A percentile compares a stretch with the other conserved stretches of the same genome.
These are phyloP conservation scores for Drosophila lini DNA, from an alignment of 1,140 invertebrate species.

Conservation along the genomic window DNA sequence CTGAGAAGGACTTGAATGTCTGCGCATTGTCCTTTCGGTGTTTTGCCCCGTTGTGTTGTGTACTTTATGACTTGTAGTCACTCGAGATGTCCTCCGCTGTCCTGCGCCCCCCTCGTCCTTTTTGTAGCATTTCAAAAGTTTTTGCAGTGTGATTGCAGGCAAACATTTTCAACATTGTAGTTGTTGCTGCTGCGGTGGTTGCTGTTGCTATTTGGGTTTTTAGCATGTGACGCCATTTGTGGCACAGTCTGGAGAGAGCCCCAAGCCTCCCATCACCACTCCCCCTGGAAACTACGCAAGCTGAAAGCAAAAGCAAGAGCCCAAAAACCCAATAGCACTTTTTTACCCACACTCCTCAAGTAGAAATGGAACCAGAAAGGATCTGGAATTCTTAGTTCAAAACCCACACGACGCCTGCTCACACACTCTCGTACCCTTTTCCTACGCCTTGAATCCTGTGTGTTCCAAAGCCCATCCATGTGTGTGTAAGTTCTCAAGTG, in stretches of 20 bases:
- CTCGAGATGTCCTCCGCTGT: conserved; percentile 37
- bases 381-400: conserved; percentile 35
- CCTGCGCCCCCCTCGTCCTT: conserved; percentile 12
- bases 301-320: conserved; percentile 33
- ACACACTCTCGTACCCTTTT: background rate
- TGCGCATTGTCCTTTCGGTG: conserved; percentile 37
- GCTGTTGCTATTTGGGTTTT: conserved; percentile 43
- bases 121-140: conserved; percentile 53
- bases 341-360: conserved; percentile 26
- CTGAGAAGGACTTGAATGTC: conserved; percentile 27
- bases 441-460: conserved; percentile 1
- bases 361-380: conserved; percentile 41
- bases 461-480: conserved; percentile 20
- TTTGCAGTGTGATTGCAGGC: conserved; percentile 39
- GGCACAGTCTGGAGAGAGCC: conserved; percentile 24
- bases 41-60: conserved; percentile 57
- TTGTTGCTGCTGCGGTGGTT: conserved; percentile 18
- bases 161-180: conserved; percentile 49
- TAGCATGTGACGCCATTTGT: conserved; percentile 53
- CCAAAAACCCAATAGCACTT: conserved; percentile 71
- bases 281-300: conserved; percentile 15
- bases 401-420: background rate
- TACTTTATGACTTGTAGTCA: conserved; percentile 79
- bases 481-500: conserved; percentile 30
- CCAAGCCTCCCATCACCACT: background rate